Evolutionary conservation across 1,140 invertebrate genomes (phyloP).

Genomic region (Zaprionus inermis): DNA sequence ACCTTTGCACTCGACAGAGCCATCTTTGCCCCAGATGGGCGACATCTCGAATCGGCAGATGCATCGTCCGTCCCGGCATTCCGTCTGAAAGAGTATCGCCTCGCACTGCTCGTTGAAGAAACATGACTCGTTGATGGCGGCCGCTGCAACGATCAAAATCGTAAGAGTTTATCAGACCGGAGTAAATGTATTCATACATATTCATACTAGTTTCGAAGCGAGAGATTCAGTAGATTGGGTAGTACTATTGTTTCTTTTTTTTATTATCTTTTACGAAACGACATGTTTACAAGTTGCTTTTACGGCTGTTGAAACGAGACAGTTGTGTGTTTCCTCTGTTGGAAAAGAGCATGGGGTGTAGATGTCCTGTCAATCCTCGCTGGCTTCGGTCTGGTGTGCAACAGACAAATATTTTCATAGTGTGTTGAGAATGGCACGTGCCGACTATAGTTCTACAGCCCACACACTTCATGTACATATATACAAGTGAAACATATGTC

Average conservation of each 20-base stretch:
- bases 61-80: slow-evolving; percentile 91
- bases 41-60: slow-evolving; percentile 91
- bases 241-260: slow-evolving; percentile 17
- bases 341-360: neutral
- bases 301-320: slow-evolving; percentile 21
- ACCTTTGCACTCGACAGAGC: slow-evolving; percentile 89
- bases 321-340: neutral
- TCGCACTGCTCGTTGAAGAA: slow-evolving; percentile 93
- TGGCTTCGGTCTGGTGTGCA: slow-evolving; percentile 29
- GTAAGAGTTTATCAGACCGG: slow-evolving; percentile 16
- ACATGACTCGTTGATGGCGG: slow-evolving; percentile 91
- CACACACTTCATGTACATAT: neutral
- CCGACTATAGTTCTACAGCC: neutral
- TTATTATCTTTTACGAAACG: slow-evolving; percentile 29
- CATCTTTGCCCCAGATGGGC: slow-evolving; percentile 88
- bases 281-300: slow-evolving; percentile 55
- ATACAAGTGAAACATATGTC: neutral
- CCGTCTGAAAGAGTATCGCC: slow-evolving; percentile 87
- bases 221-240: neutral
- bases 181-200: slow-evolving; percentile 4
- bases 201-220: neutral
- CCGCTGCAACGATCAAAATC: slow-evolving; percentile 86
- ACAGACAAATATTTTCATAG: slow-evolving; percentile 62
- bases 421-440: neutral
- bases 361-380: slow-evolving; percentile 30